These are phyloP conservation scores for Pristionchus entomophagus DNA, from an alignment of 2,888 invertebrate genomes.

Conservation along the genomic window DNA sequence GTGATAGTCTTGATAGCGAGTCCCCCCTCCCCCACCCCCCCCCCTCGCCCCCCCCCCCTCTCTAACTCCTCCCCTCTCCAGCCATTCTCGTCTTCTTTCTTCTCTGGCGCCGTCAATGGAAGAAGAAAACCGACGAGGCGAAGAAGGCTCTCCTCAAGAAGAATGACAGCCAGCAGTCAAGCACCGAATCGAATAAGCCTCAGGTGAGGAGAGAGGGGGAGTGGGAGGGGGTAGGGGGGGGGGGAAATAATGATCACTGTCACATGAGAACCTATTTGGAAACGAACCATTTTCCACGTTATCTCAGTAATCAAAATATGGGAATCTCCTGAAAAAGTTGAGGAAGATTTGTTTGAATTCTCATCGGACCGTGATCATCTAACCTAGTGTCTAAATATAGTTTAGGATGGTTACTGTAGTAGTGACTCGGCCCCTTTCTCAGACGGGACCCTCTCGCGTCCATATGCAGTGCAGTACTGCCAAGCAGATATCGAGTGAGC, in stretches of 20 bases:
- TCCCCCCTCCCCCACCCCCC: not conserved
- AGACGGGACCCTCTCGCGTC: not conserved
- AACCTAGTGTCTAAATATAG: no score
- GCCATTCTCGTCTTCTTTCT: not conserved
- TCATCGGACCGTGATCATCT: no score
- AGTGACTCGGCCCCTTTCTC: no score
- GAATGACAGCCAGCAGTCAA: not conserved
- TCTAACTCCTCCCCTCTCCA: not conserved
- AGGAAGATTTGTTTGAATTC: no score
- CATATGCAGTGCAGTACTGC: not conserved
- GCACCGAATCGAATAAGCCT: not conserved
- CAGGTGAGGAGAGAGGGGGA: not conserved
- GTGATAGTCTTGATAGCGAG: not conserved
- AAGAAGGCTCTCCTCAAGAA: constrained; percentile 3
- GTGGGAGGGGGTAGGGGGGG: no score
- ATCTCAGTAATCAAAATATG: no score
- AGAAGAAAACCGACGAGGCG: not conserved
- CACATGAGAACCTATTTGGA: no score
- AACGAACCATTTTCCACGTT: no score
- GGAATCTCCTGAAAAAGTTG: no score
- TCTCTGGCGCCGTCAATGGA: not conserved
- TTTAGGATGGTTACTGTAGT: no score
- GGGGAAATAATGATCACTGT: no score
- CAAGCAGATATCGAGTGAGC: not conserved
- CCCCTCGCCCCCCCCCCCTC: not conserved